Conservation (phyloP, 2,797 vertebrate species). For the Holocentrus rufus region DNA sequence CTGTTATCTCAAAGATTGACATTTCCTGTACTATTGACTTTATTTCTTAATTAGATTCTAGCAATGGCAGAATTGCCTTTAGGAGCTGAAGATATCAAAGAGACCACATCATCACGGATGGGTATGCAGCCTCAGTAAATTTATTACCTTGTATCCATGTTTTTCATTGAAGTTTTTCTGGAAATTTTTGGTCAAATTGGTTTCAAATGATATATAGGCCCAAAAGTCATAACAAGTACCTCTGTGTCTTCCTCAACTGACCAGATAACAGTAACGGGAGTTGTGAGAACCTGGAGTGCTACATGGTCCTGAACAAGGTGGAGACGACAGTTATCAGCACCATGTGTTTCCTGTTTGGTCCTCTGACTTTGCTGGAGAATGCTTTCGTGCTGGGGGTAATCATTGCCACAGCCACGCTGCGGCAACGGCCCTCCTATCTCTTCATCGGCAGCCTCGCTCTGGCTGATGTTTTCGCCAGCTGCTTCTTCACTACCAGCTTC, state of each 20-base stretch:
- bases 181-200: too few species aligned
- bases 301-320: conserved; percentile 81
- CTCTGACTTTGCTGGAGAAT: conserved; percentile 88
- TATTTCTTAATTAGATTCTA: conserved; percentile 13
- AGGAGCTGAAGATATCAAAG: conserved; percentile 15
- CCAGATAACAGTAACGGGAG: conserved; percentile 40
- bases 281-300: conserved; percentile 77
- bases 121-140: conserved; percentile 43
- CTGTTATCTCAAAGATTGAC: not conserved
- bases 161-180: not conserved
- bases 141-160: not conserved
- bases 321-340: conserved; percentile 82
- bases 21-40: not conserved
- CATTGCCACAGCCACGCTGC: conserved; percentile 78
- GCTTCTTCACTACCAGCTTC: conserved; percentile 89
- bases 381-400: conserved; percentile 85
- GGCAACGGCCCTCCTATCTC: conserved; percentile 89
- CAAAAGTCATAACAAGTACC: too few species aligned
- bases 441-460: conserved; percentile 91
- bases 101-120: conserved; percentile 9
- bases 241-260: conserved; percentile 30
- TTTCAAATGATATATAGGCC: too few species aligned
- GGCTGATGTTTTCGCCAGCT: conserved; percentile 90
- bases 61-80: conserved; percentile 57
- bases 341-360: conserved; percentile 86